Evolutionary conservation across 2,888 invertebrate species (phyloP).

Genomic region (Drosophila acutilabella): DNA sequence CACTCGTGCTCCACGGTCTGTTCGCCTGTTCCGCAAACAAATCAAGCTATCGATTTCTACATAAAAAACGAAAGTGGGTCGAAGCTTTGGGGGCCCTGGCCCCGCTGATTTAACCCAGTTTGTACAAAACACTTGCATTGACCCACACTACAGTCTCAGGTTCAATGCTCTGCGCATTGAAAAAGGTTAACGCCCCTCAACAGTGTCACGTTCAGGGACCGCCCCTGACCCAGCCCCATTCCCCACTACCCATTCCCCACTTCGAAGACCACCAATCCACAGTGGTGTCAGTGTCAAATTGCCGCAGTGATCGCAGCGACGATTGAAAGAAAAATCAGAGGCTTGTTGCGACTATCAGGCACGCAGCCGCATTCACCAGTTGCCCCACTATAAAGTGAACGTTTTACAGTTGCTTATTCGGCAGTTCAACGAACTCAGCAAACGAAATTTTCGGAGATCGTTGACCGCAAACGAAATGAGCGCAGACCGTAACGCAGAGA

Average conservation of each 20-base stretch:
- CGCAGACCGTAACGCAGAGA: slow-evolving; percentile 4
- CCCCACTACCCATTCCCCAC: neutral
- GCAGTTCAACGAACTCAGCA: slow-evolving; percentile 59
- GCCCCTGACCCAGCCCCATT: slow-evolving; percentile 66
- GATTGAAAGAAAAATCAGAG: slow-evolving; percentile 82
- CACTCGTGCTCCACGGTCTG: slow-evolving; percentile 31
- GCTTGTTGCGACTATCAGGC: slow-evolving; percentile 76
- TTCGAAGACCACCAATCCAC: neutral
- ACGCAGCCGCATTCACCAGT: slow-evolving; percentile 53
- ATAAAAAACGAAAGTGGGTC: slow-evolving; percentile 79
- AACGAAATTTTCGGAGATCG: slow-evolving; percentile 61
- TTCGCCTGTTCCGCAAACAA: slow-evolving; percentile 74
- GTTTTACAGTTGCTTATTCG: slow-evolving; percentile 59
- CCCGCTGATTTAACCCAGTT: slow-evolving; percentile 56
- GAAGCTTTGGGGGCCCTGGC: slow-evolving; percentile 40
- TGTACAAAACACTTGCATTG: slow-evolving; percentile 35
- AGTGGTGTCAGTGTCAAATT: neutral
- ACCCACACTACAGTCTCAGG: slow-evolving; percentile 53
- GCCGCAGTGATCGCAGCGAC: slow-evolving; percentile 29
- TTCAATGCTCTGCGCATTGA: slow-evolving; percentile 58
- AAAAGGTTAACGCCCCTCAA: slow-evolving; percentile 61
- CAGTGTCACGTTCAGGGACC: slow-evolving; percentile 78
- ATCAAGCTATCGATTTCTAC: slow-evolving; percentile 83
- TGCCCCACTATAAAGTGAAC: slow-evolving; percentile 16
- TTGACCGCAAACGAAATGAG: slow-evolving; percentile 51